Evolutionary conservation across 1,140 invertebrate species (phyloP), one percentile per base, ranked within the genome.

Genomic region (Drosophila pruinosa): DNA sequence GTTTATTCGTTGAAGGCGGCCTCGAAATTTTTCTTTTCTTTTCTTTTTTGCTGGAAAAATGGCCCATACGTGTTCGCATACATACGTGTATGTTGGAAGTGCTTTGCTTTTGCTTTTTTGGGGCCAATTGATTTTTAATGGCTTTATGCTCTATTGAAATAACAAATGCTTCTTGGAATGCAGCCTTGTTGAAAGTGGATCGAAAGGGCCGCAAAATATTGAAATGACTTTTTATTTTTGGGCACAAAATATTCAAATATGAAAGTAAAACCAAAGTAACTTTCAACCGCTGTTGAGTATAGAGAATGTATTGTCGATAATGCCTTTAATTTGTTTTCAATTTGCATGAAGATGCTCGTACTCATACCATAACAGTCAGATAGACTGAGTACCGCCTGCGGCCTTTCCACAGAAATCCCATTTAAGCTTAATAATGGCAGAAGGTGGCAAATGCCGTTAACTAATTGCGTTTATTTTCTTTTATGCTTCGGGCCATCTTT

Each of bases 51-150:
- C 1, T 8, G 34, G 38, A 39, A 64, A 43, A 41, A 21, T 39
- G 41, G 10, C 36, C 22, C 45, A 71, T 52, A 28, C 24, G 36
- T 45, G 26, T 21, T 24, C 38, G 12, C 53, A 41, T 10, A 12
- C 4, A 24, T 54, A 48, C 52, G 39, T 28, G 34, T 38, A 28
- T 34, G 63, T n/a, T 41, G 12, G 31, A 56, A 59, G 52, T 63
- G 73, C 80, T 85, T 85, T 76, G 59, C 63, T 76, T 79, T 69
- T 73, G 39, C 24, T 58, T 15, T 28, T 38, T 14, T 28, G 28
- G 31, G 61, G 47, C 80, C 75, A 80, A 85, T 85, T 85, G 80
- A 85, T 72, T 79, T 80, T 85, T 85, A 79, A 85, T 85, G 80
- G 80, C 61, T 85, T 70, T 59, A 79, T 67, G 58, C 63, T 73